These are phyloP conservation scores for Athalia rosae DNA, from an alignment of 2,888 invertebrate species.

Conservation along the genomic window DNA sequence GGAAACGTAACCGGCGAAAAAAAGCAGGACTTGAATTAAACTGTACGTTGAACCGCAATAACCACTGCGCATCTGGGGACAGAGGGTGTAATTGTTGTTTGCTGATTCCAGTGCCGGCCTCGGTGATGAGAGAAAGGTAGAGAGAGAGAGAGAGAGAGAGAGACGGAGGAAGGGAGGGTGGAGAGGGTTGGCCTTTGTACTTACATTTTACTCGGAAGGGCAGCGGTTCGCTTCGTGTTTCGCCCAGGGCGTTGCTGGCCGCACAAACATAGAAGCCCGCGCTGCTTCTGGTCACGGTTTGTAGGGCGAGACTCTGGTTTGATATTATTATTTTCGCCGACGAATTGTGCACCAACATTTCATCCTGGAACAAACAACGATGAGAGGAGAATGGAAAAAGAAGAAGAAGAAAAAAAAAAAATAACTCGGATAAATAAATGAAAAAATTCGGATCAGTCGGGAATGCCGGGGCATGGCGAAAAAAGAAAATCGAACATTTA, in stretches of 20 bases:
- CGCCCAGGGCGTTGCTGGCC: constrained; percentile 91
- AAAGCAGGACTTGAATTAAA: too few relatives aligned
- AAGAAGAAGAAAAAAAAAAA: background rate
- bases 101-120: background rate
- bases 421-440: background rate
- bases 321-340: constrained; percentile 92
- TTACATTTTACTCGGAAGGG: constrained; percentile 92
- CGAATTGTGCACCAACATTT: constrained; percentile 88
- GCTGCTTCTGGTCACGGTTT: constrained; percentile 89
- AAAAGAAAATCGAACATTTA: background rate
- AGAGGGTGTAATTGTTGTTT: background rate
- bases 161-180: background rate
- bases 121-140: background rate
- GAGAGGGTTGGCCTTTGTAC: constrained; percentile 69
- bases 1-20: too few relatives aligned
- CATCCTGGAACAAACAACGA: constrained; percentile 78
- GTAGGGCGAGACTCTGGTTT: constrained; percentile 93
- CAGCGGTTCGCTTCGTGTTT: constrained; percentile 90
- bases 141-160: too few relatives aligned
- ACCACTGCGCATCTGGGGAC: too few relatives aligned
- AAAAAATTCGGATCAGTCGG: too few relatives aligned
- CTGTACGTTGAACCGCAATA: too few relatives aligned
- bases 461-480: background rate
- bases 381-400: constrained; percentile 42
- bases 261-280: constrained; percentile 92